Evolutionary conservation across 2,113 vertebrate species (phyloP), one percentile per base, ranked within the genome.

Genomic region (Brachyhypopomus occidentalis): DNA sequence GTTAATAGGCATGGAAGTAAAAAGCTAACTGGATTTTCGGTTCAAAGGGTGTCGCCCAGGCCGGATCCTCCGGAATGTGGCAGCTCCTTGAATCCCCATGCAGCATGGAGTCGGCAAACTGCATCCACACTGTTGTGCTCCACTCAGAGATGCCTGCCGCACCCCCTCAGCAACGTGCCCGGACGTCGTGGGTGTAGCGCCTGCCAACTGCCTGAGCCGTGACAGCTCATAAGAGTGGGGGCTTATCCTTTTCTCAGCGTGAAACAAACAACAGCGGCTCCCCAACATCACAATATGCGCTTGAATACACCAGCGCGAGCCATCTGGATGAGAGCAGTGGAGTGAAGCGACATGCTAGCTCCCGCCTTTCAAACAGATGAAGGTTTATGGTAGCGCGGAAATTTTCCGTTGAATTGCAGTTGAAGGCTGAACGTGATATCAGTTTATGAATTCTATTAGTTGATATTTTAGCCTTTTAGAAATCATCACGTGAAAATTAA

Each of bases 151-250:
- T 74, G 73, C 69, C 80, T 84, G 83, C 79, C 72, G 58, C 67
- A 73, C 72, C 45, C 38, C 80, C 63, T 59, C 72, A 72, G 75
- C 82, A 78, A 79, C 59, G 52, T 80, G 64, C 82, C 84, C 78
- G 22, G 34, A 82, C 73, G 74, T 80, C 30, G 55, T 62, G 34
- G 75, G 81, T 72, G 14, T 80, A 85, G 81, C 72, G 72, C 72
- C 63, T 76, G 58, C 83, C 85, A 67, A 75, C 85, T 84, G 62
- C 71, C 85, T 77, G 84, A 82, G 87, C 90, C 83, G 83, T 85
- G 86, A 87, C 81, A 82, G 78, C 83, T 85, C 77, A 87, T 87
- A 80, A 82, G 80, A 80, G 83, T 66, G 41, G 63, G 59, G 78
- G 80, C 86, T 87, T 87, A 87, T 87, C 78, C 84, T 69, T 60